Evolutionary conservation across 2,113 vertebrate genomes (phyloP).

Genomic region (Prochilodus magdalenae): DNA sequence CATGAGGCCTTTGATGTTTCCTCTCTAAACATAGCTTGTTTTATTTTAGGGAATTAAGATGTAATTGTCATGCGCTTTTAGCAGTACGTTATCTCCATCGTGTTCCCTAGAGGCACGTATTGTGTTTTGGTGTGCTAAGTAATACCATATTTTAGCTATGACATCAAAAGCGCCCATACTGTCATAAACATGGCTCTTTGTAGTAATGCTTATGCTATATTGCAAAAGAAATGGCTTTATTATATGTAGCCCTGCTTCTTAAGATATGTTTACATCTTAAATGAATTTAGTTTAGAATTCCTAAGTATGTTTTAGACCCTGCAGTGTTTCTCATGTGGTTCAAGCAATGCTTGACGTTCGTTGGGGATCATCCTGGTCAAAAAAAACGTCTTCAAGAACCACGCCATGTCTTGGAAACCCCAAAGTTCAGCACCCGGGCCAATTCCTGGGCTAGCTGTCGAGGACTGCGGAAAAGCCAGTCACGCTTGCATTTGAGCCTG

Average conservation of each 20-base stretch:
- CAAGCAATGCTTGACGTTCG: not conserved
- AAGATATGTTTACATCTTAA: not conserved
- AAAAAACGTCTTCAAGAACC: too few species aligned
- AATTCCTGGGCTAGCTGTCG: constrained; percentile 19
- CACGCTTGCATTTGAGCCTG: constrained; percentile 25
- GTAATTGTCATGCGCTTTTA: constrained; percentile 26
- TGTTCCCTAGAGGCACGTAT: not conserved
- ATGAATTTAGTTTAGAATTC: not conserved
- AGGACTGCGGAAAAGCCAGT: constrained; percentile 9
- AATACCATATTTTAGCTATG: constrained; percentile 5
- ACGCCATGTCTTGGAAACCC: not conserved
- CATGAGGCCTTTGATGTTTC: constrained; percentile 25
- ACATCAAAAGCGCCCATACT: constrained; percentile 18
- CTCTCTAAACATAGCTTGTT: not conserved
- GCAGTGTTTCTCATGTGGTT: not conserved
- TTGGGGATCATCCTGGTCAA: not conserved
- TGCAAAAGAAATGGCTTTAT: not conserved
- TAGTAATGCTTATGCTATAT: constrained; percentile 28
- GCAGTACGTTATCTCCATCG: constrained; percentile 20
- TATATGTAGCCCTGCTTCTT: not conserved
- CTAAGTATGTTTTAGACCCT: not conserved
- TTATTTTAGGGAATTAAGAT: constrained; percentile 36
- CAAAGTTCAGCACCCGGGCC: not conserved
- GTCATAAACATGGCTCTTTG: constrained; percentile 16
- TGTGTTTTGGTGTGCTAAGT: constrained; percentile 3